These are phyloP conservation scores for Shinisaurus crocodilurus DNA, from an alignment of 2,113 vertebrate genomes.

Conservation along the genomic window DNA sequence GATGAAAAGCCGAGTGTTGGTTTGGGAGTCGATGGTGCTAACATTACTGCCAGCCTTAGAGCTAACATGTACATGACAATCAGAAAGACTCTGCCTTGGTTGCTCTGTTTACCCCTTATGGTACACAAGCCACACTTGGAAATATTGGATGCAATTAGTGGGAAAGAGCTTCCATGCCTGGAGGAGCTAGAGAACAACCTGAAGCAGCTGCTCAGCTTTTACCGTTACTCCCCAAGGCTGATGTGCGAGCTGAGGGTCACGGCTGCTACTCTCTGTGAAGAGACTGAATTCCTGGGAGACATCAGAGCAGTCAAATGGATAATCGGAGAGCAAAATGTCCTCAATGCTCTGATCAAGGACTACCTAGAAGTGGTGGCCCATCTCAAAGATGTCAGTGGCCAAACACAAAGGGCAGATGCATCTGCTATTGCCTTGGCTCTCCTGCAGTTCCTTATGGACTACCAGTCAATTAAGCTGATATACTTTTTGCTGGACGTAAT, in stretches of 20 bases:
- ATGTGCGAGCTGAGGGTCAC: conserved; percentile 90
- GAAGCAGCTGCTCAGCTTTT: conserved; percentile 95
- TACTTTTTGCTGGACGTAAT: conserved; percentile 95
- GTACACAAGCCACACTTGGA: conserved; percentile 94
- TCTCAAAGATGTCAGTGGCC: conserved; percentile 92
- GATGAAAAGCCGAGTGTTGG: conserved; percentile 89
- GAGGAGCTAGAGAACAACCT: conserved; percentile 96
- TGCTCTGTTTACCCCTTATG: conserved; percentile 94
- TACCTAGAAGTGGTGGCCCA: conserved; percentile 95
- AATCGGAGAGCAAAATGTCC: conserved; percentile 94
- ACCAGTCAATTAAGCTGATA: conserved; percentile 95
- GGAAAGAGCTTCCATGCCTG: conserved; percentile 93
- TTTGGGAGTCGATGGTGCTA: conserved; percentile 89
- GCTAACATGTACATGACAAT: conserved; percentile 90
- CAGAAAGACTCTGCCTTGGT: conserved; percentile 92
- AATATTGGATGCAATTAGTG: conserved; percentile 92
- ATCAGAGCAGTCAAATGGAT: conserved; percentile 93
- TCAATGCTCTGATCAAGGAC: conserved; percentile 96
- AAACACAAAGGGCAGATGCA: conserved; percentile 91
- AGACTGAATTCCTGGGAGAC: conserved; percentile 94
- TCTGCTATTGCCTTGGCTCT: conserved; percentile 93
- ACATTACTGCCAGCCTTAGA: conserved; percentile 86
- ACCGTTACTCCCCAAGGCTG: conserved; percentile 93
- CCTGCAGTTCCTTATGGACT: conserved; percentile 96
- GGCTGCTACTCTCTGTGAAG: conserved; percentile 90